Base-by-base conservation (phyloP, 2,888 invertebrate species). In the Girardia tigrina region DNA sequence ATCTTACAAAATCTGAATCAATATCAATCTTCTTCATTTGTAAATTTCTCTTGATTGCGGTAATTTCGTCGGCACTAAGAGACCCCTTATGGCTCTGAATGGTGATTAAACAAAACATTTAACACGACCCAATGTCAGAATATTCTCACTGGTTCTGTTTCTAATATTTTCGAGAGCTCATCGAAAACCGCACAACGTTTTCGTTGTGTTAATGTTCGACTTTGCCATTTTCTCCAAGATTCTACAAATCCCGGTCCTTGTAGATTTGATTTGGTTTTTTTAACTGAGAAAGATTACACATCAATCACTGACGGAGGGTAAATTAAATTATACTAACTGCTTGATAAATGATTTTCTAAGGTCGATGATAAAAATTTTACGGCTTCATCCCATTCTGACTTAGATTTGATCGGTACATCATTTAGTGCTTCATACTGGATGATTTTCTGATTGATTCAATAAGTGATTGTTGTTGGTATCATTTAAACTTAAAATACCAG, bases 401-500 rank as follows among this genome's bases (percentile, higher is more conserved):
- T 91, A 82, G 92, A 91, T 76, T 89, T 88, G 12, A 94, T 89
- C 36, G 89, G 89, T 14, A 90, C 87, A 84, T 94, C 93, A 83
- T 95, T 94, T 26, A 98, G 85, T 0, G 93, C 91, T 84, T 94
- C 97, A 77, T 93, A 84, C 83, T 98, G 97, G 77, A 98, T 90
- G 1, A 95, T 92, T n/a, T 92, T 87, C 20, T 94, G 85, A 26
- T 85, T 91, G 90, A 56, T 12, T 36, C 16, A 36, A 12, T 36
- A 12, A 16, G 12, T 36, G 36, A 36, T 36, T 36, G 16, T 36
- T 36, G 8, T 36, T 36, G 8, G 16, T 36, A 36, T 12, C 12
- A 8, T 12, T 36, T 36, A 36, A 36, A n/a, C n/a, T 16, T 28
- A 23, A 79, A 81, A 79, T 77, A 91, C 92, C 83, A 87, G 79